phyloP scores from a whole-genome alignment of 2,113 vertebrate genomes.

The Tachuris rubrigastra region DNA sequence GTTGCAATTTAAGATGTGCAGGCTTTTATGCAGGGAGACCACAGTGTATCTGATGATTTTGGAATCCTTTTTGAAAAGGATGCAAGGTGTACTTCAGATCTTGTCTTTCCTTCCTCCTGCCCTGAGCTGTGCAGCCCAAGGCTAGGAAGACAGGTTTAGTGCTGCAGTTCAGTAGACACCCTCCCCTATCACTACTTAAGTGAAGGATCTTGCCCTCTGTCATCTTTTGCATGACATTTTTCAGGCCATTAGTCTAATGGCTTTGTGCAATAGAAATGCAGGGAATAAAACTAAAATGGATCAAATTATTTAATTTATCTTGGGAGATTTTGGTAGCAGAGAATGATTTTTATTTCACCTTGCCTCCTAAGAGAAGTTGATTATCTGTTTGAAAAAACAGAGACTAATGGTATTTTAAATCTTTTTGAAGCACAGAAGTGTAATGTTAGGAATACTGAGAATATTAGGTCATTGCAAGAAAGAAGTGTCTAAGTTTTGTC shows the following conservation, averaged over 20 bases:
- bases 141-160: neutral
- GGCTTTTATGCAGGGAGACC: neutral
- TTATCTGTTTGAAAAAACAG: neutral
- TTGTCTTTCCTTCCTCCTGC: neutral
- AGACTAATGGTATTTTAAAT: neutral
- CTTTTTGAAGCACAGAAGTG: neutral
- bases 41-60: neutral
- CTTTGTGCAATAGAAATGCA: neutral
- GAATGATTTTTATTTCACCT: constrained; percentile 30
- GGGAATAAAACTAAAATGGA: constrained; percentile 16
- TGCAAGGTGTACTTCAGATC: neutral
- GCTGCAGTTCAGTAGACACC: neutral
- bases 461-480: neutral
- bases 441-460: neutral
- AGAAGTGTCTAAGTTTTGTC: neutral
- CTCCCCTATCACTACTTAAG: neutral
- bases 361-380: neutral
- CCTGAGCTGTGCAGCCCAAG: neutral
- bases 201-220: neutral
- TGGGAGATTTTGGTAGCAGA: neutral
- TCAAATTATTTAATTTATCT: constrained; percentile 11
- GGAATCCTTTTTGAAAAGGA: neutral
- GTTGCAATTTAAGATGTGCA: neutral
- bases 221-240: neutral
- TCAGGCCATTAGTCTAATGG: constrained; percentile 13